phyloP scores from a whole-genome alignment of 2,888 invertebrate genomes.

The Trissoscelio sp. region DNA sequence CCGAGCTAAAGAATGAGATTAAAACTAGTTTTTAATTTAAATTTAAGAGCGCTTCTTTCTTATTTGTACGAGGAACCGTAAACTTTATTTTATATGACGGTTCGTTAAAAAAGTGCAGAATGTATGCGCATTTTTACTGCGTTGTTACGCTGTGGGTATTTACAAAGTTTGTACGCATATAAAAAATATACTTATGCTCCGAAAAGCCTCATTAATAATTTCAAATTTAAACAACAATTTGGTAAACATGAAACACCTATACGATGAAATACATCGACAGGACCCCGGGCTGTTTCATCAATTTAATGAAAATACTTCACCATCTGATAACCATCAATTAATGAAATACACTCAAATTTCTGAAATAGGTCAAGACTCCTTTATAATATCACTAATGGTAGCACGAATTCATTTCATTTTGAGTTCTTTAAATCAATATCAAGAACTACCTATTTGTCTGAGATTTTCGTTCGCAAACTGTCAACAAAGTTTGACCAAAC shows the following conservation, averaged over 20 bases:
- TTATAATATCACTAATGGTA: conserved; percentile 25
- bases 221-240: conserved; percentile 4
- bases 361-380: conserved; percentile 54
- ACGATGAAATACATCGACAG: background rate
- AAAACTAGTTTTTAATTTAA: conserved; percentile 3
- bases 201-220: conserved; percentile 12
- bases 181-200: conserved; percentile 10
- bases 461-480: conserved; percentile 12
- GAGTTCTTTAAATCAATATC: conserved; percentile 45
- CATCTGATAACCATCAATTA: conserved; percentile 25
- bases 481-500: conserved; percentile 25
- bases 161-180: conserved; percentile 18
- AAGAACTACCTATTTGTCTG: conserved; percentile 28
- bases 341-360: conserved; percentile 3
- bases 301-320: conserved; percentile 40
- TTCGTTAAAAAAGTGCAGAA: conserved; percentile 9
- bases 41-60: conserved; percentile 7
- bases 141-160: conserved; percentile 10
- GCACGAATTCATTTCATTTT: conserved; percentile 50
- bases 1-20: background rate
- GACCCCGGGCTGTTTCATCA: conserved; percentile 12
- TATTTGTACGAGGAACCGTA: background rate
- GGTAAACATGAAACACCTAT: background rate
- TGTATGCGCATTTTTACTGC: conserved; percentile 2
- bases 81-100: conserved; percentile 13